Evolutionary conservation across 2,888 invertebrate species (phyloP).

Genomic region (Orthonychiurus folsomi): DNA sequence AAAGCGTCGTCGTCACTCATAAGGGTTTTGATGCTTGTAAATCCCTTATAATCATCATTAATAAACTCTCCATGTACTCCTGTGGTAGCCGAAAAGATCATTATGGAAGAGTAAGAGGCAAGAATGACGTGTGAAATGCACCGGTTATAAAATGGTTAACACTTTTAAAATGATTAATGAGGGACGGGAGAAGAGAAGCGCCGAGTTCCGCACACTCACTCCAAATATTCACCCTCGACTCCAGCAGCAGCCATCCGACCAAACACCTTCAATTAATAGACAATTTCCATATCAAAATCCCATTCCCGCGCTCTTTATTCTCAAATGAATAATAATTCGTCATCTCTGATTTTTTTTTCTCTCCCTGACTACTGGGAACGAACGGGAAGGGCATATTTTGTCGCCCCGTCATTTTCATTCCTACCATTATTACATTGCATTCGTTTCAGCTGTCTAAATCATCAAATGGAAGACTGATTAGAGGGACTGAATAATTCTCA

Average conservation of each 20-base stretch:
- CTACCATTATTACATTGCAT: neutral
- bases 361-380: conserved; percentile 7
- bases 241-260: neutral
- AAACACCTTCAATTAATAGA: conserved; percentile 32
- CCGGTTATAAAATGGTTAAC: conserved; percentile 39
- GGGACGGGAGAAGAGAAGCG: conserved; percentile 19
- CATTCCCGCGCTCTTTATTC: neutral
- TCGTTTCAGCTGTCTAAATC: neutral
- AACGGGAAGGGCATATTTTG: neutral
- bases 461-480: neutral
- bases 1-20: neutral
- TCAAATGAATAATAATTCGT: conserved; percentile 1
- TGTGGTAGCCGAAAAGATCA: neutral
- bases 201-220: conserved; percentile 13
- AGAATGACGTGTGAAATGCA: conserved; percentile 37
- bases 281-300: conserved; percentile 25
- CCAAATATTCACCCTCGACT: too few species aligned
- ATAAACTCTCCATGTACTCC: conserved; percentile 22
- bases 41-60: conserved; percentile 32
- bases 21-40: conserved; percentile 15
- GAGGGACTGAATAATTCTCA: neutral
- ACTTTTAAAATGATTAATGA: conserved; percentile 39
- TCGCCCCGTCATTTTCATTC: conserved; percentile 2
- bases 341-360: conserved; percentile 2
- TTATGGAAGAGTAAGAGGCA: conserved; percentile 1